Percentiles rank a stretch among this genome's conserved stretches.
Conservation (phyloP, 2,888 invertebrate genomes). For the Autographa gamma region DNA sequence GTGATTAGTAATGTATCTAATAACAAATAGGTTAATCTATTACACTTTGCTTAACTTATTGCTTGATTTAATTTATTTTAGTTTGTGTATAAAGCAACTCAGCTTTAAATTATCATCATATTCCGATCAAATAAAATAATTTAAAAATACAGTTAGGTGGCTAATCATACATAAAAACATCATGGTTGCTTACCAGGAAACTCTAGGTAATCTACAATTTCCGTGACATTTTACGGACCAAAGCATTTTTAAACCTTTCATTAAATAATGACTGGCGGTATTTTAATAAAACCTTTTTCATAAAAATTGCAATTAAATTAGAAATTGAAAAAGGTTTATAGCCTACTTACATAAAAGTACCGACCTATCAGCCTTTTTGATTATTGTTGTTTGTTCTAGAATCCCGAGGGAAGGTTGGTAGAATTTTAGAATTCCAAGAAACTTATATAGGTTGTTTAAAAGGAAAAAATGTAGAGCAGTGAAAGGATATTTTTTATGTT, state of each 20-base stretch:
- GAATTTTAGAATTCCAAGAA: slow-evolving; percentile 11
- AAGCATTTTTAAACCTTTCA: slow-evolving; percentile 10
- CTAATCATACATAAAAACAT: no score
- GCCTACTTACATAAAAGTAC: slow-evolving; percentile 33
- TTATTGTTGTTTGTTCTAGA: slow-evolving; percentile 43
- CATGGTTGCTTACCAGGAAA: neutral
- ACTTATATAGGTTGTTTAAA: slow-evolving; percentile 7
- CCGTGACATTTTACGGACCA: slow-evolving; percentile 29
- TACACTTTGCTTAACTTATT: neutral
- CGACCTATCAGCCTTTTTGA: slow-evolving; percentile 42
- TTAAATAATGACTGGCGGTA: slow-evolving; percentile 28
- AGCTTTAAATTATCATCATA: no score
- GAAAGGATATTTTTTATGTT: neutral
- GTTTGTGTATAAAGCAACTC: neutral
- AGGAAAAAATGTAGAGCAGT: neutral
- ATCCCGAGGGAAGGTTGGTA: slow-evolving; percentile 17
- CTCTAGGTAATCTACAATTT: slow-evolving; percentile 40
- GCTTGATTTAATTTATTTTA: neutral
- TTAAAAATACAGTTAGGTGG: no score
- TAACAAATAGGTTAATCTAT: neutral
- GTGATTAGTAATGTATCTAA: neutral
- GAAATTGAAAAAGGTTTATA: slow-evolving; percentile 31
- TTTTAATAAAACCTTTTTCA: slow-evolving; percentile 29
- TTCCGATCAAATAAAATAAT: no score
- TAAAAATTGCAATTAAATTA: slow-evolving; percentile 42